phyloP scores from a whole-genome alignment of 2,797 vertebrate genomes.

The Huso huso region DNA sequence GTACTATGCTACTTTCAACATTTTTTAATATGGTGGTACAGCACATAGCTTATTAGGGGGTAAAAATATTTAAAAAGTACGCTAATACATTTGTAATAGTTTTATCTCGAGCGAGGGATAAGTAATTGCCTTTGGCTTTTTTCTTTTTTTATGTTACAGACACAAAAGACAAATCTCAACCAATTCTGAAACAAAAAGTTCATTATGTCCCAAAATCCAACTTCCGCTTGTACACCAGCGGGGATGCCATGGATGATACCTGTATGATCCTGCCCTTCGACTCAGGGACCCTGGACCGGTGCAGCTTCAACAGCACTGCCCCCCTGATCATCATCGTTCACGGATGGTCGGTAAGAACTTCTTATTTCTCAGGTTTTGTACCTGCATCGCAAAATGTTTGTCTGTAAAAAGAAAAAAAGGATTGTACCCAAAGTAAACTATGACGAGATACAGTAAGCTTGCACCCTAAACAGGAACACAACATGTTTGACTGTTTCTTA shows the following conservation, averaged over 20 bases:
- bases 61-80: no score
- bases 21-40: no score
- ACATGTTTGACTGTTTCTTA: background rate
- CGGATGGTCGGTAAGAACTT: constrained; percentile 89
- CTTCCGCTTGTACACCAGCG: constrained; percentile 64
- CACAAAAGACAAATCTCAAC: constrained; percentile 15
- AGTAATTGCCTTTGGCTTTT: no score
- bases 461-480: background rate
- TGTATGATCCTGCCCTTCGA: constrained; percentile 65
- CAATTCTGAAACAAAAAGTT: constrained; percentile 28
- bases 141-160: background rate
- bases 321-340: constrained; percentile 87
- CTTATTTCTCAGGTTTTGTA: background rate
- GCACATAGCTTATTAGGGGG: no score
- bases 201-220: constrained; percentile 45
- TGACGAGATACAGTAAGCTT: background rate
- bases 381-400: no score
- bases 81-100: no score
- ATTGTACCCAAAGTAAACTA: constrained; percentile 17
- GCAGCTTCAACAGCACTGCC: constrained; percentile 78
- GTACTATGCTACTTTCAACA: no score
- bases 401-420: no score
- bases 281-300: constrained; percentile 62
- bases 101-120: no score
- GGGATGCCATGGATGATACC: constrained; percentile 34